Evolutionary conservation across 1,140 invertebrate species (phyloP).

Genomic region (Forficula auricularia): DNA sequence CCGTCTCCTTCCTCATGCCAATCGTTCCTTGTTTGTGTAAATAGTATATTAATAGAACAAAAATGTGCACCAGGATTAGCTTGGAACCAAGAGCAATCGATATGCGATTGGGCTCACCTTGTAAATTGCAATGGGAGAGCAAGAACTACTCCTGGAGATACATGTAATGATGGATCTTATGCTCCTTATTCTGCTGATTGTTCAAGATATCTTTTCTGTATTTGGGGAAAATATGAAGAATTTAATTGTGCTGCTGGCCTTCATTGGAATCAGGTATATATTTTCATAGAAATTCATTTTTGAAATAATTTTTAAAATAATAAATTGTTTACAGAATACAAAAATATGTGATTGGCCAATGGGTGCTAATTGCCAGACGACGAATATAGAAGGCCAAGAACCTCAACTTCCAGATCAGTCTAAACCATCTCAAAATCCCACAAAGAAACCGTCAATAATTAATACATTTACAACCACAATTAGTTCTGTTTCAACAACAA

Average conservation of each 20-base stretch:
- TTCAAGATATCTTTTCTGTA: slow-evolving; percentile 51
- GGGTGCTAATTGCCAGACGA: slow-evolving; percentile 39
- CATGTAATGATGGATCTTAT: slow-evolving; percentile 44
- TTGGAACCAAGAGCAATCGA: slow-evolving; percentile 40
- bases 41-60: slow-evolving; percentile 40
- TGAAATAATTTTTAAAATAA: slow-evolving; percentile 8
- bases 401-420: not conserved
- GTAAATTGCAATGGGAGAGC: slow-evolving; percentile 22
- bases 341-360: slow-evolving; percentile 63
- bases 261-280: slow-evolving; percentile 52
- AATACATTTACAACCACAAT: slow-evolving; percentile 12
- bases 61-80: slow-evolving; percentile 48
- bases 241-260: slow-evolving; percentile 54
- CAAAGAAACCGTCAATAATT: slow-evolving; percentile 15
- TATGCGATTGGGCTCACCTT: slow-evolving; percentile 49
- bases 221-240: slow-evolving; percentile 54
- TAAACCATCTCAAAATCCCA: slow-evolving; percentile 11
- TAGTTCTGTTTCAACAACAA: too few relatives aligned
- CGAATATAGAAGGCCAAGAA: slow-evolving; percentile 11
- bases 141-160: slow-evolving; percentile 4
- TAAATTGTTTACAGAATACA: slow-evolving; percentile 20
- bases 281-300: too few relatives aligned
- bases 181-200: slow-evolving; percentile 47
- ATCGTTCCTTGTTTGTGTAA: slow-evolving; percentile 50
- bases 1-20: slow-evolving; percentile 36